phyloP scores from a whole-genome alignment of 2,797 vertebrate species.

The Taenioides sp. region DNA sequence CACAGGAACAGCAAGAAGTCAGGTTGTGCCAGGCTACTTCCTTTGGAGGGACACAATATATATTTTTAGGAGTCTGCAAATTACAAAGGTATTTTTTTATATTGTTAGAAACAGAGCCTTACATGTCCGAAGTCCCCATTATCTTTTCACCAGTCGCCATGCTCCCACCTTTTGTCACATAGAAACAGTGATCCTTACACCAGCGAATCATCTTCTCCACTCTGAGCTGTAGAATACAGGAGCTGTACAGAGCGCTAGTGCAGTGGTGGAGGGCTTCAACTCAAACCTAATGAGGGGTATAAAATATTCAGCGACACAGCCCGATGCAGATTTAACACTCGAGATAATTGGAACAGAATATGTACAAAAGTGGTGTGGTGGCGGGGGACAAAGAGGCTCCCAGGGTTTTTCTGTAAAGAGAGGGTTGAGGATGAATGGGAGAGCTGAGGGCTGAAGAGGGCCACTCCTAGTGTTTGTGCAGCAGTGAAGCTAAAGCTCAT shows the following conservation, averaged over 20 bases:
- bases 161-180: conserved; percentile 4
- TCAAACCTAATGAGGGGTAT: conserved; percentile 50
- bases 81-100: background rate
- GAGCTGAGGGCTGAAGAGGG: conserved; percentile 12
- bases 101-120: background rate
- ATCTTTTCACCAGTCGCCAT: background rate
- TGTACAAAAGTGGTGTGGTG: conserved; percentile 27
- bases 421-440: conserved; percentile 20
- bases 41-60: background rate
- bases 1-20: background rate
- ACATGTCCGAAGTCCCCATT: background rate
- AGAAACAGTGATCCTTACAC: background rate
- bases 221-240: conserved; percentile 18
- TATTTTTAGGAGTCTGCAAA: background rate
- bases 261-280: conserved; percentile 31
- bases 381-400: conserved; percentile 30
- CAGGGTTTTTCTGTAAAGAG: conserved; percentile 24
- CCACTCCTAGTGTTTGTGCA: background rate
- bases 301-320: conserved; percentile 62
- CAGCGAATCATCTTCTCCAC: background rate
- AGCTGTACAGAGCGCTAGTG: conserved; percentile 27
- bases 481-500: background rate
- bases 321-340: conserved; percentile 50
- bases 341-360: conserved; percentile 66
- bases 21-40: background rate